Evolutionary conservation across 2,888 invertebrate genomes (phyloP), one percentile per base, ranked within the genome.

Genomic region (Scelioninae gen. 1): DNA sequence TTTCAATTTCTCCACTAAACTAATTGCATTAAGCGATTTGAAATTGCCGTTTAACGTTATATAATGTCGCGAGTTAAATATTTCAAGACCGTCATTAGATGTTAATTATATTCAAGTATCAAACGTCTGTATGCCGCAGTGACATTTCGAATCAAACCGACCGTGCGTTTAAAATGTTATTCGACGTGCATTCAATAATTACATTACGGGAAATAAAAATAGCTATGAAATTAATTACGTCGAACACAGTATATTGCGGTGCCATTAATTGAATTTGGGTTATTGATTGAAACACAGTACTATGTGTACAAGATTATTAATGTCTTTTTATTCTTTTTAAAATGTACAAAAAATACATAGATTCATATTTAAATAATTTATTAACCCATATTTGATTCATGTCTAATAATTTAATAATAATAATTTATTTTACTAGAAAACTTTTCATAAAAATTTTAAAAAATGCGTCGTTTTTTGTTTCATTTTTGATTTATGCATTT

Each of bases 81-180:
- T 68, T 77, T 62, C 76, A 56, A 53, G 76, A 60, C 34, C 62
- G 45, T 68, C 76, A 38, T 77, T 77, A 77, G 62, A 68, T 60
- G 38, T 62, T 68, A 62, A 77, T 77, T 77, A 55, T 60, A 68
- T 49, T 68, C 60, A 15, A 43, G 55, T 53, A 58, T 32, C 13
- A 53, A 72, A 55, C 58, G 51, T 38, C 29, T 23, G 51, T 13
- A 56, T 11, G 53, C 58, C 62, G 51, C 43, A 32, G 43, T 65
- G 76, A 77, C 68, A 68, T 68, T 77, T 77, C 15, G 32, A 49
- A 63, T 63, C 45, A 31, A 60, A 38, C 15, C 49, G 11, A 1
- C 3, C 9, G 43, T 13, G 16, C 58, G 29, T 60, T 40, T 72
- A 55, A 53, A 74, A 47, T 13, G 47, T 45, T 63, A 32, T 16